A percentile compares a stretch with the other conserved stretches of the same genome.
Evolutionary conservation across 2,113 vertebrate genomes (phyloP).

Genomic region (Mungos mungo): DNA sequence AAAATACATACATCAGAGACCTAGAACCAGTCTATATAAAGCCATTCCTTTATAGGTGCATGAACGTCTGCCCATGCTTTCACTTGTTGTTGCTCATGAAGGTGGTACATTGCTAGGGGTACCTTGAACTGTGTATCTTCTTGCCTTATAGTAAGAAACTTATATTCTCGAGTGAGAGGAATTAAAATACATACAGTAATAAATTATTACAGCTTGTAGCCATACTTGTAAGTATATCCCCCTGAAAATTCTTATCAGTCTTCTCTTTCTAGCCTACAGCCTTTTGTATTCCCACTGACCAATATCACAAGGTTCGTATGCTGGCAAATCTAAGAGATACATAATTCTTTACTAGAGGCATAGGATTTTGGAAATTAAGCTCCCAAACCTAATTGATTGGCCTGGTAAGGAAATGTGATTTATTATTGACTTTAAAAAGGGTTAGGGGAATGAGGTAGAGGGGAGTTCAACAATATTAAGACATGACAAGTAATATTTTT

Average conservation of each 20-base stretch:
- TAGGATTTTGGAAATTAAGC: conserved; percentile 35
- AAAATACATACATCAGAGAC: neutral
- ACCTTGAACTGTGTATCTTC: conserved; percentile 19
- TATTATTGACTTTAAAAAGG: conserved; percentile 12
- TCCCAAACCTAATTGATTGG: conserved; percentile 1
- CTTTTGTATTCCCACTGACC: neutral
- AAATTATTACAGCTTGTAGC: neutral
- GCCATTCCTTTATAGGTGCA: neutral
- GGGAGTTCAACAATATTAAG: conserved; percentile 10
- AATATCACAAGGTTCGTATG: neutral
- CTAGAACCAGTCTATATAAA: neutral
- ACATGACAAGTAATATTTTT: neutral
- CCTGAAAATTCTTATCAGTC: conserved; percentile 10
- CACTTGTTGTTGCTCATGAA: conserved; percentile 39
- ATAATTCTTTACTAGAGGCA: neutral
- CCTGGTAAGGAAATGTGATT: conserved; percentile 34
- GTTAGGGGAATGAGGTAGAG: neutral
- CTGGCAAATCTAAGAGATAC: neutral
- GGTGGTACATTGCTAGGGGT: neutral
- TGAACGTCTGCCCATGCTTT: neutral
- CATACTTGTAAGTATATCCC: conserved; percentile 3
- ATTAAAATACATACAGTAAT: neutral
- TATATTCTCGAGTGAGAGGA: neutral
- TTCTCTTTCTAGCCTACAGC: neutral
- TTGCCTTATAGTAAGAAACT: conserved; percentile 23